Conservation (phyloP, 2,113 vertebrate genomes). For the Neotoma lepida region DNA sequence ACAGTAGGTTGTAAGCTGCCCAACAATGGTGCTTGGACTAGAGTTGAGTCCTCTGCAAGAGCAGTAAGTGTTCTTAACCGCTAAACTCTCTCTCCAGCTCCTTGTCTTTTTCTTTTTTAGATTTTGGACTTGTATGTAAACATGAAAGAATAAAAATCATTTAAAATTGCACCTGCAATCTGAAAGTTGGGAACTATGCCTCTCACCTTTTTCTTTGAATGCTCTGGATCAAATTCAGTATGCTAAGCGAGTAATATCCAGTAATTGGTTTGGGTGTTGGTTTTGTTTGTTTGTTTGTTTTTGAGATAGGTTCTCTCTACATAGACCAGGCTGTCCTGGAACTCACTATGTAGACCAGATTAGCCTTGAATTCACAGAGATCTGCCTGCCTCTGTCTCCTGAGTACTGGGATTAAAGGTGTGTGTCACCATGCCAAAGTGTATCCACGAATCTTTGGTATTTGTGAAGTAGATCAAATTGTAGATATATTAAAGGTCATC, state of each 20-base stretch:
- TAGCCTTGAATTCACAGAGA: neutral
- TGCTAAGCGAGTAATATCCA: neutral
- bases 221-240: neutral
- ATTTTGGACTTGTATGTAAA: neutral
- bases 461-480: neutral
- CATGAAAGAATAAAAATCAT: slow-evolving; percentile 19
- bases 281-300: neutral
- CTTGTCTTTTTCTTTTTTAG: neutral
- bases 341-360: neutral
- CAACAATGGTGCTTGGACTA: neutral
- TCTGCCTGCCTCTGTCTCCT: neutral
- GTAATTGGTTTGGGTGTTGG: neutral
- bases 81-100: neutral
- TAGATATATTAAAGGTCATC: neutral
- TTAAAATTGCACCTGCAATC: slow-evolving; percentile 51
- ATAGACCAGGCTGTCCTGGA: neutral
- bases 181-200: neutral
- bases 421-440: neutral
- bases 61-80: neutral
- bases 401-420: neutral
- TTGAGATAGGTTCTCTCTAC: neutral
- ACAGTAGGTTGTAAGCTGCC: neutral
- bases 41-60: neutral
- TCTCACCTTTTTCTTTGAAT: neutral
- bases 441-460: neutral